A percentile compares a stretch with the other conserved stretches of the same genome.
These are phyloP conservation scores for Leptinotarsa rubiginosa DNA, from an alignment of 2,888 invertebrate species.

Conservation along the genomic window DNA sequence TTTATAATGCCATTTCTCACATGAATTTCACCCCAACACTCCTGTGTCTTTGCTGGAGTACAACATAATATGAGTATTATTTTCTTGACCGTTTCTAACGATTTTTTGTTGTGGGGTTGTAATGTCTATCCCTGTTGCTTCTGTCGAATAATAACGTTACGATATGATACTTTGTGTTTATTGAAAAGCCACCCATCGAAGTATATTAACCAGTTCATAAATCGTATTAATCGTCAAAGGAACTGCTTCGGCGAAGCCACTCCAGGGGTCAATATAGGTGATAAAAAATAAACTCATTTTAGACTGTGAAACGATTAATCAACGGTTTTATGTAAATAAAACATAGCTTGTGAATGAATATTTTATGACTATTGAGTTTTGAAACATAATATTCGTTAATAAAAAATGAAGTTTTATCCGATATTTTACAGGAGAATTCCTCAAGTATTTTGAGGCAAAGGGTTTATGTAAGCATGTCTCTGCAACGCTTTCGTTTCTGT, in stretches of 20 bases:
- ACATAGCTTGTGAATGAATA: background rate
- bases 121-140: background rate
- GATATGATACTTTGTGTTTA: conserved; percentile 7
- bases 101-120: background rate
- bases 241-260: background rate
- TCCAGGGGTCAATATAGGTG: background rate
- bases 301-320: background rate
- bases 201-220: conserved; percentile 14
- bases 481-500: no score
- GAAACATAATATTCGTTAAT: background rate
- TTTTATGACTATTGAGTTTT: background rate
- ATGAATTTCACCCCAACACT: background rate
- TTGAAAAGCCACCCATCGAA: conserved; percentile 4
- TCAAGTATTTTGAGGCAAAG: no score
- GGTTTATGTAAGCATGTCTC: no score
- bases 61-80: background rate
- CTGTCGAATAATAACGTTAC: background rate
- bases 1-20: no score
- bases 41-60: background rate
- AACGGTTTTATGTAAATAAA: background rate
- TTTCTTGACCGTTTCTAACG: background rate
- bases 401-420: no score
- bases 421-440: no score
- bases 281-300: background rate
- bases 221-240: background rate